Percentiles rank a stretch among this genome's conserved stretches.
phyloP scores from a whole-genome alignment of 1,140 invertebrate species.

The Orchestia grillus region DNA sequence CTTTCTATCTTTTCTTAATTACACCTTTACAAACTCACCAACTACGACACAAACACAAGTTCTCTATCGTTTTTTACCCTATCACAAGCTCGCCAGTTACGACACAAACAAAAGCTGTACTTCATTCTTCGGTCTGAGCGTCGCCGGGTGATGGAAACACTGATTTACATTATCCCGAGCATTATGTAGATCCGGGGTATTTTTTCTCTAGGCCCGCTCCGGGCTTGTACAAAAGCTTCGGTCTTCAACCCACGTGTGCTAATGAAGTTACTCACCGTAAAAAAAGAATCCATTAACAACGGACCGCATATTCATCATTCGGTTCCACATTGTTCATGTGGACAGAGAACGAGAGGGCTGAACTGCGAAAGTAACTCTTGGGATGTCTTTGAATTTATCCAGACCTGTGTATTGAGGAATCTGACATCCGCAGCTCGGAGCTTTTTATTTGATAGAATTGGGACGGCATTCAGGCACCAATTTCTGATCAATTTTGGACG shows the following conservation, averaged over 20 bases:
- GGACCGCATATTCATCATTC: neutral
- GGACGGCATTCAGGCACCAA: neutral
- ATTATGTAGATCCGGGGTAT: neutral
- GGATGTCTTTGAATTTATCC: neutral
- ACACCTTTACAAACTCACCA: too few relatives aligned
- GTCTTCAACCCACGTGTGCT: neutral
- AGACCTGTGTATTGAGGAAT: neutral
- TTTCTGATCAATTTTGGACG: neutral
- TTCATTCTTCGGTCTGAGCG: neutral
- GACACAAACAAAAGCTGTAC: neutral
- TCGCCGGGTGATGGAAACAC: neutral
- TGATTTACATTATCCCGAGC: neutral
- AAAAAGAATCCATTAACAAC: constrained; percentile 2
- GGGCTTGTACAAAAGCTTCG: neutral
- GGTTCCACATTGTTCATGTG: neutral
- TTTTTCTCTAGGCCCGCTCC: neutral
- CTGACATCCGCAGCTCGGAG: neutral
- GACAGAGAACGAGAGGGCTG: neutral
- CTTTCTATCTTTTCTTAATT: too few relatives aligned
- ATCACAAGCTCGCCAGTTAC: neutral
- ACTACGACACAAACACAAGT: too few relatives aligned
- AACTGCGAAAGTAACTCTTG: neutral
- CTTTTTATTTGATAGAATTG: neutral
- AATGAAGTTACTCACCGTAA: neutral
- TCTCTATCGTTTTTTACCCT: too few relatives aligned